A percentile compares a stretch with the other conserved stretches of the same genome.
phyloP scores from a whole-genome alignment of 1,140 invertebrate species.

The Lordiphosa collinella region DNA sequence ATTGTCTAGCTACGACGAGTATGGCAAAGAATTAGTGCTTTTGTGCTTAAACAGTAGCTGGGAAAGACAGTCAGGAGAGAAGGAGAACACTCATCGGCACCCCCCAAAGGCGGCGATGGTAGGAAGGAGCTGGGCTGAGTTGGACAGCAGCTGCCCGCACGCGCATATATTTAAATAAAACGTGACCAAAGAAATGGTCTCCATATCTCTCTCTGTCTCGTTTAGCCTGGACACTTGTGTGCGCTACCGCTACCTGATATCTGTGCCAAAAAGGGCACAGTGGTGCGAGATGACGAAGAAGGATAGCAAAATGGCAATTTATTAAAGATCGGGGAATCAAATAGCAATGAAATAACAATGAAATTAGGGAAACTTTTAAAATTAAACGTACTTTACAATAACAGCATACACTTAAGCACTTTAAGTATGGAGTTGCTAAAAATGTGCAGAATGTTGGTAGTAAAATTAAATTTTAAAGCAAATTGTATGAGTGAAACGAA shows the following conservation, averaged over 20 bases:
- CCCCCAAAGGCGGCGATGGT: conserved; percentile 3
- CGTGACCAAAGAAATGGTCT: conserved; percentile 73
- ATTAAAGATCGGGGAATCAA: too few species aligned
- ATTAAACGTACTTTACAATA: too few species aligned
- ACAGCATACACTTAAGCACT: too few species aligned
- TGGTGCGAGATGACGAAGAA: not conserved
- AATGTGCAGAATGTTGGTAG: too few species aligned
- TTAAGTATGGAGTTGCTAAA: too few species aligned
- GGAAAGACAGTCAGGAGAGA: not conserved
- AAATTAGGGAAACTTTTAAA: too few species aligned
- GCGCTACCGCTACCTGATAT: conserved; percentile 66
- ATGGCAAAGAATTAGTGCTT: not conserved
- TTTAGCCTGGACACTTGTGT: conserved; percentile 72
- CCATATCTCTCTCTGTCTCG: conserved; percentile 63
- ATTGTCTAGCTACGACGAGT: too few species aligned
- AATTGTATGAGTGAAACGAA: too few species aligned
- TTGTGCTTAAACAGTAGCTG: conserved; percentile 26
- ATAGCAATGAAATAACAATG: too few species aligned
- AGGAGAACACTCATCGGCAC: conserved; percentile 13
- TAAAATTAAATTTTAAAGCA: too few species aligned
- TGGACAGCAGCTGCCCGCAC: conserved; percentile 63
- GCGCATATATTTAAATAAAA: conserved; percentile 79
- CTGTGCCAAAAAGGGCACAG: conserved; percentile 5
- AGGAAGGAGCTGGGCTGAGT: not conserved
- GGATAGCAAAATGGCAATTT: not conserved